These are phyloP conservation scores for Drosophila nebulosa DNA, from an alignment of 1,140 invertebrate species.

Conservation along the genomic window DNA sequence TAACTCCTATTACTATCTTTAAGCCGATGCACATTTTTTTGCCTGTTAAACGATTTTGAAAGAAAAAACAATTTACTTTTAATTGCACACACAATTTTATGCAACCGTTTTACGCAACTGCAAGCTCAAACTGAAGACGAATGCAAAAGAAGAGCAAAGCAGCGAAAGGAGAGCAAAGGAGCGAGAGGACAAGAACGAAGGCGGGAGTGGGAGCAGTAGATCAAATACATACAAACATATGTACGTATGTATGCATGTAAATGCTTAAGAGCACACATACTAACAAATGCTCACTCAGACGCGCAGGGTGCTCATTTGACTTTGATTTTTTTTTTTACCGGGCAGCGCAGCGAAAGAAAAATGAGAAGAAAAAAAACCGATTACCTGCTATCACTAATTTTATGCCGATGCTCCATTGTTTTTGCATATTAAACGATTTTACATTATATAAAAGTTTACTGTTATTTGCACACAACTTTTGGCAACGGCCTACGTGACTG, in stretches of 20 bases:
- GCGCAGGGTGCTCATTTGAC: too few relatives aligned
- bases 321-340: too few relatives aligned
- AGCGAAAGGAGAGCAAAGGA: too few relatives aligned
- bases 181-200: too few relatives aligned
- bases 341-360: too few relatives aligned
- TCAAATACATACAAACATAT: too few relatives aligned
- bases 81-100: background rate
- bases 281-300: too few relatives aligned
- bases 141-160: background rate
- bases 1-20: background rate
- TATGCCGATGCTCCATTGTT: background rate
- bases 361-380: too few relatives aligned
- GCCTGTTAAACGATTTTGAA: background rate
- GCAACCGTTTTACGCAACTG: background rate
- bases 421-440: background rate
- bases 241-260: too few relatives aligned
- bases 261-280: too few relatives aligned
- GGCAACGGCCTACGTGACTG: background rate
- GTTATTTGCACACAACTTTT: background rate
- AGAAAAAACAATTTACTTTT: background rate
- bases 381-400: background rate
- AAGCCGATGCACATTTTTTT: background rate
- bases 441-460: background rate
- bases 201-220: background rate
- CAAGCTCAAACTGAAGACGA: background rate